Base-by-base conservation (phyloP, 2,113 vertebrate species). In the Baryphthengus martii region DNA sequence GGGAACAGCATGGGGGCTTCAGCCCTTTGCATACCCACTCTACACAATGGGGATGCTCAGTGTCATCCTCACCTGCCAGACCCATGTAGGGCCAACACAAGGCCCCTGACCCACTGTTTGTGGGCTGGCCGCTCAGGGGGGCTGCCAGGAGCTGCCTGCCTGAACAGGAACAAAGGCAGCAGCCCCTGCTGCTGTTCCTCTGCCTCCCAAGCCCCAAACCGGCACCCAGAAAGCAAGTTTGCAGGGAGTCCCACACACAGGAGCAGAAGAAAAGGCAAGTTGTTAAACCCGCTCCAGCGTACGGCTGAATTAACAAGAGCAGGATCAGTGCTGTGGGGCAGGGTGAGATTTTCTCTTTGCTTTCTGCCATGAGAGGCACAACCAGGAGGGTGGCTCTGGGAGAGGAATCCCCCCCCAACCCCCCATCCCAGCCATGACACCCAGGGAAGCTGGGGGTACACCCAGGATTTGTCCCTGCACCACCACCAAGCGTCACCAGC, bases 81-180 rank as follows among this genome's bases (percentile, higher is more conserved):
- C 37, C 19, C 13, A 0, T 3, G 3, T 1, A 8, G 26, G 18
- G 71, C 20, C 11, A 19, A 61, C 7, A 6, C 0, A 0, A 24
- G 24, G 4, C 29, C 45, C 39, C 39, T 5, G 1, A 12, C 31
- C 37, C 13, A 4, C n/a, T 2, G 6, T 13, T 17, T 8, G 6
- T 11, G 26, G 25, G 45, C 13, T 53, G 8, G 1, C 26, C 13
- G 9, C 80, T 25, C 18, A 26, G 63, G 85, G 89, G 97, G 97
- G 59, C 97, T 98, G 90, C 87, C 92, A 95, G 96, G 97, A 98
- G 95, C 90, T 61, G 78, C 94, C 65, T 96, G 97, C 91, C 65
- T 96, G 97, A 91, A 97, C 29, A 95, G 96, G 96, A 97, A 72
- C 21, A 19, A 84, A 93, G 49, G 68, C 35, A 67, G 42, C 62